A percentile compares a stretch with the other conserved stretches of the same genome.
Conservation (phyloP, 2,888 invertebrate genomes). For the Crioceris asparagi region DNA sequence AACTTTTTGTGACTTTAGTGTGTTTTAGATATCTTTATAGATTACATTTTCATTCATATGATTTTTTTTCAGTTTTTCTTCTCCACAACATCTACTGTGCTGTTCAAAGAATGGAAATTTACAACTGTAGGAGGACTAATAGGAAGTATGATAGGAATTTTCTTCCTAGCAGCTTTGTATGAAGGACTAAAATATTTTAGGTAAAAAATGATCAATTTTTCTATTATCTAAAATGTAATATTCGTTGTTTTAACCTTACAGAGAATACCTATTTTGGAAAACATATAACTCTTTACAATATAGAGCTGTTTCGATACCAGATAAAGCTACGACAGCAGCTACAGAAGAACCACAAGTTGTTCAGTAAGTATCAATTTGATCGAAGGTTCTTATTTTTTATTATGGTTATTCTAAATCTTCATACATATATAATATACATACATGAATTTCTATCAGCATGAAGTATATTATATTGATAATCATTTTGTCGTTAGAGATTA, state of each 20-base stretch:
- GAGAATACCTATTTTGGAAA: slow-evolving; percentile 77
- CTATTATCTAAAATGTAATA: not conserved
- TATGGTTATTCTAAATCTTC: too few relatives aligned
- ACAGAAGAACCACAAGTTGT: slow-evolving; percentile 62
- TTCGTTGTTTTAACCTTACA: slow-evolving; percentile 25
- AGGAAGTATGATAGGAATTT: slow-evolving; percentile 84
- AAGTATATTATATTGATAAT: too few relatives aligned
- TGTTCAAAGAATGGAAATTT: slow-evolving; percentile 76
- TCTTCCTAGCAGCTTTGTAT: slow-evolving; percentile 84
- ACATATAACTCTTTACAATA: slow-evolving; percentile 78
- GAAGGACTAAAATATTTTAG: slow-evolving; percentile 90
- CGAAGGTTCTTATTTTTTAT: too few relatives aligned
- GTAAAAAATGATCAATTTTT: slow-evolving; percentile 28
- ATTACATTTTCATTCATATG: too few relatives aligned
- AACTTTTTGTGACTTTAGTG: too few relatives aligned
- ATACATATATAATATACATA: too few relatives aligned
- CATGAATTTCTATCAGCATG: too few relatives aligned
- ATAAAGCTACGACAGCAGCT: slow-evolving; percentile 50
- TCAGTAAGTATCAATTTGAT: slow-evolving; percentile 58
- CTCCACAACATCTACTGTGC: slow-evolving; percentile 63
- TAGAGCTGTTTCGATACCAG: slow-evolving; percentile 72
- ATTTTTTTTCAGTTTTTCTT: slow-evolving; percentile 69
- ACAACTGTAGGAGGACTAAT: slow-evolving; percentile 65
- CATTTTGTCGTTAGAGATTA: too few relatives aligned
- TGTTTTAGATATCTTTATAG: too few relatives aligned